Percentiles rank a stretch among this genome's conserved stretches.
Evolutionary conservation across 2,888 invertebrate genomes (phyloP).

Genomic region (Tetrapedia diversipes): DNA sequence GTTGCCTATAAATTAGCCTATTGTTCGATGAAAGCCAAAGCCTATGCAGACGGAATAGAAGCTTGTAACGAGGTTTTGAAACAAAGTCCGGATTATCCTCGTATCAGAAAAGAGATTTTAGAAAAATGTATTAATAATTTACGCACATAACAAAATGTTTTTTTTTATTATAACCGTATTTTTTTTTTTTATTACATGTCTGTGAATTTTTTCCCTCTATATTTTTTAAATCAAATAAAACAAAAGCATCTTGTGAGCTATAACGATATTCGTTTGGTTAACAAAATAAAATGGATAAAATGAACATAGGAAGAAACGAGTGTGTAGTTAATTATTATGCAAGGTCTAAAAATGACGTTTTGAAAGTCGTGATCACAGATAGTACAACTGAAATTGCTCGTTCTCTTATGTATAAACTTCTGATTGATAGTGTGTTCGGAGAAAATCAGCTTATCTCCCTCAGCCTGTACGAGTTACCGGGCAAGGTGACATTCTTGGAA

Average conservation of each 20-base stretch:
- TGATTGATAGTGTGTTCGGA: constrained; percentile 60
- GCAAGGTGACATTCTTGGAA: constrained; percentile 52
- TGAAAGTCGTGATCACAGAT: constrained; percentile 63
- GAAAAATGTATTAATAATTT: constrained; percentile 93
- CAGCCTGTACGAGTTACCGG: constrained; percentile 49
- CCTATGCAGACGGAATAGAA: constrained; percentile 95
- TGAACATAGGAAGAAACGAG: not conserved
- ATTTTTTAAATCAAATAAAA: not conserved
- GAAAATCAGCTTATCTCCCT: constrained; percentile 49
- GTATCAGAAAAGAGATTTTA: constrained; percentile 95
- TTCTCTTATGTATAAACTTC: constrained; percentile 54
- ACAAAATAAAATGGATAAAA: constrained; percentile 1
- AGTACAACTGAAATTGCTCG: constrained; percentile 53
- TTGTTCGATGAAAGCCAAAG: constrained; percentile 94
- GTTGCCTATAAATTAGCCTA: constrained; percentile 97
- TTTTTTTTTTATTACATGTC: not conserved
- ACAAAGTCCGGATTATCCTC: constrained; percentile 93
- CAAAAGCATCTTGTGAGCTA: not conserved
- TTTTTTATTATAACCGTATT: not conserved
- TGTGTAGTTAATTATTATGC: constrained; percentile 1
- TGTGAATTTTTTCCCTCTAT: not conserved
- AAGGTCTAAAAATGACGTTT: not conserved
- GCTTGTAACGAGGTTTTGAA: constrained; percentile 93
- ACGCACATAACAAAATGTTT: constrained; percentile 84
- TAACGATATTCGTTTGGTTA: not conserved